Conservation (phyloP, 2,888 invertebrate species). For the Selenia dentaria region DNA sequence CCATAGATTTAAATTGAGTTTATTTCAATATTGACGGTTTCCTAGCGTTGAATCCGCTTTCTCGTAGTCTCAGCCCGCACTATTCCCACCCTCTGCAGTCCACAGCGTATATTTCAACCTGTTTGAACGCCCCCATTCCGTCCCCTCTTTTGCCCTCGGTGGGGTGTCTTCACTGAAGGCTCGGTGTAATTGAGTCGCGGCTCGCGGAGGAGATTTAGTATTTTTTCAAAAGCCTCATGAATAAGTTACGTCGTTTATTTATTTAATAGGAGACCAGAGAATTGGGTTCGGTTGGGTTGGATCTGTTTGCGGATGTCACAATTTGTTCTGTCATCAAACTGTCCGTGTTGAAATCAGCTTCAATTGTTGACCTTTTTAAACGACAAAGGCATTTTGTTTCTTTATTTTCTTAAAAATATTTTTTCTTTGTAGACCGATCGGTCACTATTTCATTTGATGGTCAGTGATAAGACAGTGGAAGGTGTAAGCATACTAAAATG, state of each 20-base stretch:
- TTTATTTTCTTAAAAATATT: too few species aligned
- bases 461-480: too few species aligned
- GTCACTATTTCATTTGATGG: too few species aligned
- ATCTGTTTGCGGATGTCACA: neutral
- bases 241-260: constrained; percentile 16
- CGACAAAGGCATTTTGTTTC: too few species aligned
- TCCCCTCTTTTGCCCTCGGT: neutral
- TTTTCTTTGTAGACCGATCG: too few species aligned
- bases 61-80: too few species aligned
- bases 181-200: constrained; percentile 21
- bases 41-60: too few species aligned
- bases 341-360: neutral
- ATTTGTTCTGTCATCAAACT: neutral
- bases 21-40: too few species aligned
- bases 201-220: constrained; percentile 18
- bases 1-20: too few species aligned
- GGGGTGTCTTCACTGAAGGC: constrained; percentile 2
- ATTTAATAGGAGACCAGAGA: constrained; percentile 13
- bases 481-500: too few species aligned
- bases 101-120: constrained; percentile 23
- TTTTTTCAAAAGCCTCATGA: constrained; percentile 20
- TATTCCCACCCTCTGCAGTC: neutral
- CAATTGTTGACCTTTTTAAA: neutral
- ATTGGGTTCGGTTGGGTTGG: constrained; percentile 10
- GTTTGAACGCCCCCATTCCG: constrained; percentile 20